These are phyloP conservation scores for Bembecia ichneumoniformis DNA, from an alignment of 2,888 invertebrate species.

Conservation along the genomic window DNA sequence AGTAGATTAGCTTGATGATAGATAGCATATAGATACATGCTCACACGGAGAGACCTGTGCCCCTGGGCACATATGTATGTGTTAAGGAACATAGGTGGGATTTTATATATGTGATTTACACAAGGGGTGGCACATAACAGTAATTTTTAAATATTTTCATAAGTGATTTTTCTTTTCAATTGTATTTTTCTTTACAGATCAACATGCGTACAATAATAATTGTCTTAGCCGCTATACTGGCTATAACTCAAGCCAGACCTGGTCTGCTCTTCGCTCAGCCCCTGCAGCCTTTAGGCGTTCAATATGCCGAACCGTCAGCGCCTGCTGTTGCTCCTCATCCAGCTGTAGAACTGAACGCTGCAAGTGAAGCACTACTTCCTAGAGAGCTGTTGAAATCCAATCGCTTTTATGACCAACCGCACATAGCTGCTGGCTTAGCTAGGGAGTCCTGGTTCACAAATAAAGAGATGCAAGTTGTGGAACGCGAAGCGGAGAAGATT, in stretches of 20 bases:
- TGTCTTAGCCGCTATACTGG: conserved; percentile 41
- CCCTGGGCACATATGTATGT: no score
- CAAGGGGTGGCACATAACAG: no score
- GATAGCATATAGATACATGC: no score
- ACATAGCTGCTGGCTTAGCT: conserved; percentile 80
- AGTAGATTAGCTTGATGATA: no score
- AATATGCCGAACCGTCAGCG: conserved; percentile 50
- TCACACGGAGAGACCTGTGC: no score
- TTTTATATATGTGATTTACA: no score
- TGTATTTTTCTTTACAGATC: no score
- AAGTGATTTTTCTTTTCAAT: no score
- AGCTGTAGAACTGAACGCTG: conserved; percentile 80
- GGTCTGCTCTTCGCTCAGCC: conserved; percentile 59
- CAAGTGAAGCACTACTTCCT: conserved; percentile 80
- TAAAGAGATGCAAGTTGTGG: conserved; percentile 83
- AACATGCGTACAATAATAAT: conserved; percentile 41
- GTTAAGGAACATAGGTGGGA: no score
- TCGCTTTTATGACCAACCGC: conserved; percentile 83
- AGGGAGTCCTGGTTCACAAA: conserved; percentile 84
- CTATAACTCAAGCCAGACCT: conserved; percentile 56
- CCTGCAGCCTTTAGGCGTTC: conserved; percentile 57
- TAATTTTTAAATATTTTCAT: no score
- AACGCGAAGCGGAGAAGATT: conserved; percentile 86
- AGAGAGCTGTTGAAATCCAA: conserved; percentile 76
- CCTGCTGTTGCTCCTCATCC: conserved; percentile 73